Evolutionary conservation across 1,140 invertebrate species (phyloP), one percentile per base, ranked within the genome.

Genomic region (Brachionus paranguensis): DNA sequence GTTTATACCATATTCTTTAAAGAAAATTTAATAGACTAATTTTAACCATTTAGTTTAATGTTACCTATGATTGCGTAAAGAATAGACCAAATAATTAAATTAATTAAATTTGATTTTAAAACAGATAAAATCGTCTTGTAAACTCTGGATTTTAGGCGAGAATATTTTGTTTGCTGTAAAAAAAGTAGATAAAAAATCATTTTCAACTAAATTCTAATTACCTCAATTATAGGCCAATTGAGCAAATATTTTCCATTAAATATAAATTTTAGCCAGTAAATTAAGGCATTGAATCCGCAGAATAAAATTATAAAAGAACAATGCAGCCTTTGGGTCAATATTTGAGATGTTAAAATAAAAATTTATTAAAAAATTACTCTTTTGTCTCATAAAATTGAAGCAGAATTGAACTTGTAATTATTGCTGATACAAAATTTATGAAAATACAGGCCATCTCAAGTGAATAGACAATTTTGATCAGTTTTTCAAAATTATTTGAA

Each of bases 221-320:
- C 72, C 7, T 76, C 43, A 50, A 29, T 50, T 3, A 76, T 33
- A 2, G 72, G 72, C 72, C 72, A 76, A 29, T 76, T 76, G 17
- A 76, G 72, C 10, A 76, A 50, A 50, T 50, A 76, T 4, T 50
- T 76, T 27, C 72, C 72, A 76, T 50, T 50, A 76, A 76, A 76
- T 20, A n/a, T 53, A 24, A 76, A 76, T 50, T 76, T 76, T 20
- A 76, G 5, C 20, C 27, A 47, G 27, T 76, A 27, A 1, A 76
- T 20, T 12, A 47, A 47, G 12, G 43, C 24, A 76, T 29, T 76
- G 50, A 76, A 50, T 0, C 43, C 72, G 12, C 43, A 76, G 47
- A 76, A 76, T 6, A 29, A 24, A 3, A 24, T 24, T 1, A 76
- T 47, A 50, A 47, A 76, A 20, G 7, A 74, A 20, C 8, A 3